Evolutionary conservation across 2,797 vertebrate genomes (phyloP), one percentile per base, ranked within the genome.

Genomic region (Chromis chromis): DNA sequence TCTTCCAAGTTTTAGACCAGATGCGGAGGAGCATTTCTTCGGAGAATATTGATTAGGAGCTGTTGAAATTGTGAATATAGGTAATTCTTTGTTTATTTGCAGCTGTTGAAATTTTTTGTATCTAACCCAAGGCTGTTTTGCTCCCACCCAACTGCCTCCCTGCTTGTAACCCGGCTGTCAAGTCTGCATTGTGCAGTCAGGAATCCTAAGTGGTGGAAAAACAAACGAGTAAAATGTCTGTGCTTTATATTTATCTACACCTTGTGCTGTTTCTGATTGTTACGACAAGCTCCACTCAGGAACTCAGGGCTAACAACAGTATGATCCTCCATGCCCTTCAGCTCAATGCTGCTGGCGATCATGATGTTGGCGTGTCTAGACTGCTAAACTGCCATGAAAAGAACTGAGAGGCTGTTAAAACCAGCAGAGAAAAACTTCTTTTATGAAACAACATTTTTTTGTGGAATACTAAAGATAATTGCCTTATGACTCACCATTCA

Each of bases 61-160:
- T 46, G 44, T 46, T 46, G 17, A 46, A n/a, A n/a, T 46, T 46
- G 6, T 7, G 7, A 19, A 11, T 36, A 12, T 36, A 11, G 11
- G 50, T 39, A 6, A 46, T 6, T 42, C 11, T 16, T 46, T 60
- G 48, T 65, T 75, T 76, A 66, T 78, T 81, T 66, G 8, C 27
- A 74, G 17, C 57, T 52, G 75, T 46, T 76, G 61, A 50, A 28
- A 3, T 5, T 12, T 76, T 10, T 58, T 3, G n/a, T 11, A 9
- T 53, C 2, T 36, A 27, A 59, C 46, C 24, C 11, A 14, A 11
- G 6, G 62, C 21, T 61, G 54, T 59, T 60, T 42, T 48, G 31
- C 21, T 36, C 53, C 9, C 16, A 21, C 0, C 22, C 44, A 46
- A 4, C 17, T 1, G 44, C 6, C 44, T 46, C 17, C 8, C 17